These are phyloP conservation scores for Melanotaenia trifasciata DNA, from an alignment of 2,797 vertebrate species.

Conservation along the genomic window DNA sequence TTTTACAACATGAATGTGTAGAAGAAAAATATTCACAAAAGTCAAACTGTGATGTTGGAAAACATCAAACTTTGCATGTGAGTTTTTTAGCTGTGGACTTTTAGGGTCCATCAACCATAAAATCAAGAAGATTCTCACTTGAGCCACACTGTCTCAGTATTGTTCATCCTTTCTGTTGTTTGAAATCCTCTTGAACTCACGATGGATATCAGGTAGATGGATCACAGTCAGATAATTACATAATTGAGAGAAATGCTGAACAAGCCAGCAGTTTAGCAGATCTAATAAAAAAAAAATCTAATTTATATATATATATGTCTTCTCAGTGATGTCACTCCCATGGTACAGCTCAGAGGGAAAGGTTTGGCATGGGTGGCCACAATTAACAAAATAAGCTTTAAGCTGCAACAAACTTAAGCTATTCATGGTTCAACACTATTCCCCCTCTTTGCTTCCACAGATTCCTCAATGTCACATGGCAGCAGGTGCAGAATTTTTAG, in stretches of 20 bases:
- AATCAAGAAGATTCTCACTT: not conserved
- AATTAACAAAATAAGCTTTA: not conserved
- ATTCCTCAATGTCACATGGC: not conserved
- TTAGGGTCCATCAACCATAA: not conserved
- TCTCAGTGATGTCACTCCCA: not conserved
- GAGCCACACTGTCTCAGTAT: not conserved
- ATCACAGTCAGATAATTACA: not conserved
- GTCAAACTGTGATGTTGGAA: not conserved
- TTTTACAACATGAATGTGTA: not conserved
- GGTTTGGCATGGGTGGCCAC: not conserved
- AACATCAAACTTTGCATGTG: not conserved
- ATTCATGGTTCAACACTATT: not conserved
- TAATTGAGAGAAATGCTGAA: not conserved
- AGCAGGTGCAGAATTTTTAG: not conserved
- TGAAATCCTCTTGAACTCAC: not conserved
- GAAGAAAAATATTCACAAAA: not conserved
- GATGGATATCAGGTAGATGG: not conserved
- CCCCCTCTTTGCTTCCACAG: not conserved
- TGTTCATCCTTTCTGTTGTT: not conserved
- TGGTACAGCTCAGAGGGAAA: not conserved
- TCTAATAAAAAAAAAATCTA: not conserved
- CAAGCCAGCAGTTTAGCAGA: constrained; percentile 7
- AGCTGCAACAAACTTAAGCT: not conserved
- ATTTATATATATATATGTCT: not conserved
- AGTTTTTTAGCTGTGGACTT: not conserved